A percentile compares a stretch with the other conserved stretches of the same genome.
Evolutionary conservation across 1,140 invertebrate species (phyloP).

Genomic region (Laupala kohalensis): DNA sequence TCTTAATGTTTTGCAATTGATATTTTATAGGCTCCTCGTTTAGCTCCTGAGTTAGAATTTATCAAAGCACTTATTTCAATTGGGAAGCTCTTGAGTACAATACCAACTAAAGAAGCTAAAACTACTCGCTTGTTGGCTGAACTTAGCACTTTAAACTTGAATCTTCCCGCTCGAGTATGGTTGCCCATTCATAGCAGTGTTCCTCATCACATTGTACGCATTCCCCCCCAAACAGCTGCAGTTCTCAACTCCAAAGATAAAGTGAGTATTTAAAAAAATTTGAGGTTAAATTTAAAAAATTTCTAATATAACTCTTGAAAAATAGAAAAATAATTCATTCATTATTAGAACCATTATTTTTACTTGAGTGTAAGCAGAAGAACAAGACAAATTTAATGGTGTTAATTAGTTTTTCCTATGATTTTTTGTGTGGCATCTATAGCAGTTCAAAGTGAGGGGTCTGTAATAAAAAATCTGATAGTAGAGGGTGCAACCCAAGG

Average conservation of each 20-base stretch:
- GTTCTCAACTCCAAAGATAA: slow-evolving; percentile 99
- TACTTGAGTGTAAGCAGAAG: too few relatives aligned
- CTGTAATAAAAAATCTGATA: too few relatives aligned
- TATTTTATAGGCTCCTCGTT: slow-evolving; percentile 52
- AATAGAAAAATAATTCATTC: too few relatives aligned
- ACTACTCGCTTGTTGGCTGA: slow-evolving; percentile 82
- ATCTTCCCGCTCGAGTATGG: slow-evolving; percentile 95
- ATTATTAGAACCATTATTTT: too few relatives aligned
- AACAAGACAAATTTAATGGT: too few relatives aligned
- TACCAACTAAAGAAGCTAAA: slow-evolving; percentile 89
- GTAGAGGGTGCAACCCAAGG: too few relatives aligned
- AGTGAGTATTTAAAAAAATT: slow-evolving; percentile 32
- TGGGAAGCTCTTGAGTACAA: slow-evolving; percentile 74
- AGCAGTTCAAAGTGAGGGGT: too few relatives aligned
- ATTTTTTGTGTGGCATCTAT: too few relatives aligned
- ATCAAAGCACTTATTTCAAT: slow-evolving; percentile 76
- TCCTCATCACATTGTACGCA: slow-evolving; percentile 75
- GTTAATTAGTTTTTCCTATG: too few relatives aligned
- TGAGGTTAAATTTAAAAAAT: too few relatives aligned
- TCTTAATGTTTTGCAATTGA: background rate
- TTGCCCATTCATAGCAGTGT: slow-evolving; percentile 64
- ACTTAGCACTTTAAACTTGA: slow-evolving; percentile 84
- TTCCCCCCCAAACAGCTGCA: slow-evolving; percentile 87
- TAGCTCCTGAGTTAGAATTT: slow-evolving; percentile 77
- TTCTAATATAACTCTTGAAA: too few relatives aligned